A percentile compares a stretch with the other conserved stretches of the same genome.
Conservation (phyloP, 53 echinoderm and acorn worm genomes). For the Paelopatides confundens region DNA sequence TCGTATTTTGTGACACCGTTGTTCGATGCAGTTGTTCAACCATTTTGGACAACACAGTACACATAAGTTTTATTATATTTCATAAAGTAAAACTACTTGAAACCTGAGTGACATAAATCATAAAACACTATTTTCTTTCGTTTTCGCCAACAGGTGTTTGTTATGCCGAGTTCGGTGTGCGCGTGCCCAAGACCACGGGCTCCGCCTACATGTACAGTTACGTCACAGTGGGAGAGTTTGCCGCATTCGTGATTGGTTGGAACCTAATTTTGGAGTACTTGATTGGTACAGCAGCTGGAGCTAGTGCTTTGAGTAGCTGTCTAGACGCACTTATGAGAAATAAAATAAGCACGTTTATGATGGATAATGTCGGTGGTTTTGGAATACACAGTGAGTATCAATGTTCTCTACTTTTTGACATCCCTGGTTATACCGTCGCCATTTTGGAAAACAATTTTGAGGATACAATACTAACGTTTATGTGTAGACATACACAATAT, state of each 20-base stretch:
- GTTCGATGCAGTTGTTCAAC: too few relatives aligned
- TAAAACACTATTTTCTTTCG: background rate
- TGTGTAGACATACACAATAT: too few relatives aligned
- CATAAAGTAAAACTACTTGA: too few relatives aligned
- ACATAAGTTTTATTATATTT: too few relatives aligned
- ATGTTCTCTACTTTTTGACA: too few relatives aligned
- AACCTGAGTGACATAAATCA: too few relatives aligned
- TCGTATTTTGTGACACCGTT: too few relatives aligned
- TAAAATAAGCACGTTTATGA: conserved; percentile 90
- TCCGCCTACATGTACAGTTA: conserved; percentile 99
- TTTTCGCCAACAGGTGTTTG: conserved; percentile 79
- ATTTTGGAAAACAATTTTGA: too few relatives aligned
- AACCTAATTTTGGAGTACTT: conserved; percentile 95
- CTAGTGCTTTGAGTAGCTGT: conserved; percentile 98
- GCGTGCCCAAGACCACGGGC: conserved; percentile 97
- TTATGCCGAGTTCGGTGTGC: conserved; percentile 96
- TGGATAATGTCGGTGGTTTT: conserved; percentile 88
- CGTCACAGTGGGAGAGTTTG: conserved; percentile 99
- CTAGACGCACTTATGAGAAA: conserved; percentile 87
- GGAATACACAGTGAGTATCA: conserved; percentile 90
- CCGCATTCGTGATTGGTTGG: conserved; percentile 97
- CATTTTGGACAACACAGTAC: too few relatives aligned
- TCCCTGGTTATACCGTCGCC: too few relatives aligned
- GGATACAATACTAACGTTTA: too few relatives aligned
- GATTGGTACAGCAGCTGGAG: conserved; percentile 98